These are phyloP conservation scores for Miltochrista miniata DNA, from an alignment of 2,888 invertebrate species.

Conservation along the genomic window DNA sequence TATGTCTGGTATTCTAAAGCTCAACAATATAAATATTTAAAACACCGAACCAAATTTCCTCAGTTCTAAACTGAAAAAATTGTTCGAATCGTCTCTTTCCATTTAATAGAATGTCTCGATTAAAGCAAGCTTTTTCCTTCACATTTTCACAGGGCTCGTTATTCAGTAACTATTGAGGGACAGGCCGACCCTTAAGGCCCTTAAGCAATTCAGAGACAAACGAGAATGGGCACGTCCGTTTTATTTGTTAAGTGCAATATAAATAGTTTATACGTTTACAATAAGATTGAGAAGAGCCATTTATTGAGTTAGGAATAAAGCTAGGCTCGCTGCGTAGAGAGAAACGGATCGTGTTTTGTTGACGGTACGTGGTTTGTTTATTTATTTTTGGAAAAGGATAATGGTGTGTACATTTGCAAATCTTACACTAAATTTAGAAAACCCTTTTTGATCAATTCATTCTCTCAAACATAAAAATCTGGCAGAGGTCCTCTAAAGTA, in stretches of 20 bases:
- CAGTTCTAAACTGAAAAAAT: conserved; percentile 14
- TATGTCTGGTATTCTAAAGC: no score
- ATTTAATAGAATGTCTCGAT: conserved; percentile 42
- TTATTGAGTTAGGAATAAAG: conserved; percentile 10
- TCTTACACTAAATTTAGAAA: background rate
- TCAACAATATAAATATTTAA: background rate
- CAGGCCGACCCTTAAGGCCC: conserved; percentile 34
- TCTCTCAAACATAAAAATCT: no score
- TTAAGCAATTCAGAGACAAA: conserved; percentile 38
- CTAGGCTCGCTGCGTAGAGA: background rate
- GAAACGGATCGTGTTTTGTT: conserved; percentile 12
- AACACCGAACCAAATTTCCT: conserved; percentile 12
- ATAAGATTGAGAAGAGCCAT: conserved; percentile 15
- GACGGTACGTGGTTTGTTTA: conserved; percentile 3
- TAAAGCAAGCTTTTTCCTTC: conserved; percentile 40
- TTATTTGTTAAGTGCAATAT: conserved; percentile 49
- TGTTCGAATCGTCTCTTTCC: conserved; percentile 36
- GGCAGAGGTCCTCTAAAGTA: no score
- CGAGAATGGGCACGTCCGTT: conserved; percentile 44
- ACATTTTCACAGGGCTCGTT: conserved; percentile 39
- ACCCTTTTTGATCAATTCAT: no score
- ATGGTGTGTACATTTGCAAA: background rate
- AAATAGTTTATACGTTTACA: conserved; percentile 37
- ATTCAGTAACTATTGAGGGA: conserved; percentile 41
- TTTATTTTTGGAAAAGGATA: background rate